Base-by-base conservation (phyloP, 2,113 vertebrate genomes). In the Seriola aureovittata region DNA sequence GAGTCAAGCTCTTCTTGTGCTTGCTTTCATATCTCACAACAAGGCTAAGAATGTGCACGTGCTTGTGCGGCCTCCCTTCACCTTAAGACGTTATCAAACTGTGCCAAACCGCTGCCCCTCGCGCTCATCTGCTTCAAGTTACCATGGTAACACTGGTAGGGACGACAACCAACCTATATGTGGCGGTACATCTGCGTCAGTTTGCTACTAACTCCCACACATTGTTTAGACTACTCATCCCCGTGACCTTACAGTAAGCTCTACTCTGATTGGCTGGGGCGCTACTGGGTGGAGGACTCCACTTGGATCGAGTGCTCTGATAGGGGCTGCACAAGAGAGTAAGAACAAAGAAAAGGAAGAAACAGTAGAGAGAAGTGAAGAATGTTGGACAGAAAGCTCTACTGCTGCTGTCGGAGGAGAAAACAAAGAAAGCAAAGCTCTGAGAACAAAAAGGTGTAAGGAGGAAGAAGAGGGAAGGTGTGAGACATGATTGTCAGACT, bases 401-500 rank as follows among this genome's bases (percentile, higher is more conserved):
- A 58, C 69, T 76, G 86, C 83, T 79, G 87, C 63, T 81, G 78
- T 84, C 70, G 75, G 76, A 87, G 78, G 85, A 84, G 69, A 68
- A 87, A 81, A 82, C 80, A 85, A 84, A 78, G 75, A 85, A 89
- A 85, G 84, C 64, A 77, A 87, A 85, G 66, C 67, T 55, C 23
- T 55, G 67, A 85, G 91, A 94, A 91, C 59, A 86, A 85, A 90
- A 89, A 78, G 89, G 89, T 78, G 34, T 44, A 81, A 72, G 77
- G 88, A 90, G 87, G 87, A 89, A 78, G 90, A 85, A 87, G 94
- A 95, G 95, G 95, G 95, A 97, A 88, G 84, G 89, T 89, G 82
- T 94, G 95, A 93, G 95, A 97, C 96, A 92, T 97, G 98, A 98
- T 98, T 99, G 98, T 99, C 98, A 97, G 96, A 97, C 96, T 97